These are phyloP conservation scores for Drosophila simulans DNA, from an alignment of 1,140 invertebrate species.

Conservation along the genomic window DNA sequence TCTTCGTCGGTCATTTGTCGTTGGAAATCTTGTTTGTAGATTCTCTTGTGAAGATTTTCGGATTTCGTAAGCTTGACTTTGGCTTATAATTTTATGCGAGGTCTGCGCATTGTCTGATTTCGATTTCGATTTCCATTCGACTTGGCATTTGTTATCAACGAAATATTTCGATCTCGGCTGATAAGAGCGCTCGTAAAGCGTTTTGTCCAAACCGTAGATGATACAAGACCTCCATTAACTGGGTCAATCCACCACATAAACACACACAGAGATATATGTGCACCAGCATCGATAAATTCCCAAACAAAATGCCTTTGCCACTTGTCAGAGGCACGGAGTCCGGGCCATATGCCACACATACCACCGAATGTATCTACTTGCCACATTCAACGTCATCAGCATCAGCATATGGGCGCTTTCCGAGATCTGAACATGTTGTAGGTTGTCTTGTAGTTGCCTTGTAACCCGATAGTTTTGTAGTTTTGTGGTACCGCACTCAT, in stretches of 20 bases:
- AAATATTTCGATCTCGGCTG: slow-evolving; percentile 57
- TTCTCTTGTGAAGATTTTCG: slow-evolving; percentile 31
- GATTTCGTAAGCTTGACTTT: slow-evolving; percentile 48
- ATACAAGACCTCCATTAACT: slow-evolving; percentile 60
- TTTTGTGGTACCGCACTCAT: slow-evolving; percentile 82
- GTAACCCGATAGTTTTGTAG: slow-evolving; percentile 80
- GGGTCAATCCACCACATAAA: slow-evolving; percentile 46
- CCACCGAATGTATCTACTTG: slow-evolving; percentile 42
- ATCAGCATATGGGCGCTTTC: slow-evolving; percentile 70
- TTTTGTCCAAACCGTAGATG: slow-evolving; percentile 37
- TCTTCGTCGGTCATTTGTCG: slow-evolving; percentile 59
- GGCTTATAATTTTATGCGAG: slow-evolving; percentile 71
- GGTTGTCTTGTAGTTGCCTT: slow-evolving; percentile 80
- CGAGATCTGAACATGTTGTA: slow-evolving; percentile 73
- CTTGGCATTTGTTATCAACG: slow-evolving; percentile 69
- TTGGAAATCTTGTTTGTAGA: slow-evolving; percentile 31
- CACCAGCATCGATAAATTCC: slow-evolving; percentile 51
- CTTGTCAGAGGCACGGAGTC: slow-evolving; percentile 41
- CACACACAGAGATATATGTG: slow-evolving; percentile 7
- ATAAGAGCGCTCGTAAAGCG: slow-evolving; percentile 63
- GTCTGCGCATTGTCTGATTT: slow-evolving; percentile 60
- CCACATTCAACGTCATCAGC: slow-evolving; percentile 67
- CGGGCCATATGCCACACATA: slow-evolving; percentile 2
- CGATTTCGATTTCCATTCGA: slow-evolving; percentile 33
- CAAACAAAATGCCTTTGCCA: slow-evolving; percentile 69